Percentiles rank a stretch among this genome's conserved stretches.
phyloP scores from a whole-genome alignment of 2,113 vertebrate genomes.

The Rhegmatorhina hoffmannsi region DNA sequence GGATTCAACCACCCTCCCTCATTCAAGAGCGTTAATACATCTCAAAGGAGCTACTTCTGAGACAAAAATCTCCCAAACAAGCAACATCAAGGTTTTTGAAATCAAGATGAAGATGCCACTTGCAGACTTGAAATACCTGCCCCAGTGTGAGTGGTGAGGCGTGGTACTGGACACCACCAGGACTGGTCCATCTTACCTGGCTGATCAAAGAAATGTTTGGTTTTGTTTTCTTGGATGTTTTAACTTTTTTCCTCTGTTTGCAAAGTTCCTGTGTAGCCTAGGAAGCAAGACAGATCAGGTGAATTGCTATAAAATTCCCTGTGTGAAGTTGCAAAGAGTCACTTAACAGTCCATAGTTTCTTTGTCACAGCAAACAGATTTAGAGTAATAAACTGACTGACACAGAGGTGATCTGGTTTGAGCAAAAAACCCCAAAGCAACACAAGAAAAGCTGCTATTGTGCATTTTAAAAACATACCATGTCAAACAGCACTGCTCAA shows the following conservation, averaged over 20 bases:
- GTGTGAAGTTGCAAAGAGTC: background rate
- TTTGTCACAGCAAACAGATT: background rate
- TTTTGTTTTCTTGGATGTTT: background rate
- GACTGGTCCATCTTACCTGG: constrained; percentile 57
- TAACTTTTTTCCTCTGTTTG: background rate
- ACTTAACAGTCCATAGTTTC: background rate
- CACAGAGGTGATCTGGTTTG: background rate
- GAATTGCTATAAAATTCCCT: background rate
- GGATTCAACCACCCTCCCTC: background rate
- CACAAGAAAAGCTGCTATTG: background rate
- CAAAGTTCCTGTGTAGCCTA: constrained; percentile 55
- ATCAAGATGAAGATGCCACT: background rate
- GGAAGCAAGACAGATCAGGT: background rate
- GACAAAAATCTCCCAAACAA: background rate
- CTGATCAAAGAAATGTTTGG: constrained; percentile 16
- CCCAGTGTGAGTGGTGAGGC: fast-evolving
- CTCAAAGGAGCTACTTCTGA: background rate
- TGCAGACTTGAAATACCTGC: background rate
- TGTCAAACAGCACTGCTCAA: fast-evolving
- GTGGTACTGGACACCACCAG: background rate
- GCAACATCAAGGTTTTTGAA: background rate
- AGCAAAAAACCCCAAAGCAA: background rate
- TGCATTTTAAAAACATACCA: background rate
- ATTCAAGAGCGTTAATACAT: background rate
- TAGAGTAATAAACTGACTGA: background rate